These are phyloP conservation scores for Dallia pectoralis DNA, from an alignment of 2,797 vertebrate species.

Conservation along the genomic window DNA sequence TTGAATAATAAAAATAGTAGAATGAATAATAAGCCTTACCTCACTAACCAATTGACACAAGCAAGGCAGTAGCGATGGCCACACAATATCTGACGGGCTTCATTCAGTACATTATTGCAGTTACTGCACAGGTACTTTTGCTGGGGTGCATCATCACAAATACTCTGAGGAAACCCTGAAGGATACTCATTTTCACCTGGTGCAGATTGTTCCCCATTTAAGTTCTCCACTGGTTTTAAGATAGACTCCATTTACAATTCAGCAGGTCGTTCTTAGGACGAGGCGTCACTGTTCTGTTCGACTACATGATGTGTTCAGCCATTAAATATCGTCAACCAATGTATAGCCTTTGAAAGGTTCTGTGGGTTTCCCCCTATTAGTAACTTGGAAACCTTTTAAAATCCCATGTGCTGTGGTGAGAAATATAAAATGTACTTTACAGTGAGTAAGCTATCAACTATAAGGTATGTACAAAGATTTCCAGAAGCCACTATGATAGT, in stretches of 20 bases:
- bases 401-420: background rate
- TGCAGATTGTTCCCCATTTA: constrained; percentile 41
- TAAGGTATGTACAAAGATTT: background rate
- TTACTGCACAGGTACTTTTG: constrained; percentile 73
- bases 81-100: constrained; percentile 67
- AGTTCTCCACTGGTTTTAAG: constrained; percentile 23
- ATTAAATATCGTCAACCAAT: background rate
- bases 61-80: constrained; percentile 72
- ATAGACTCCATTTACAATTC: constrained; percentile 62
- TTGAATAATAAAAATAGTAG: background rate
- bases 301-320: background rate
- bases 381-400: constrained; percentile 30
- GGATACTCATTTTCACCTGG: constrained; percentile 80
- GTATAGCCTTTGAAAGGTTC: constrained; percentile 24
- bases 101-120: constrained; percentile 71
- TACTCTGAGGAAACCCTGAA: constrained; percentile 70
- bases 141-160: constrained; percentile 65
- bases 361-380: constrained; percentile 31
- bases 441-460: background rate
- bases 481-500: background rate
- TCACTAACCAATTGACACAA: constrained; percentile 73
- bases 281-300: background rate
- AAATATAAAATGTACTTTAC: constrained; percentile 4
- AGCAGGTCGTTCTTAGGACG: background rate
- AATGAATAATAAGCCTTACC: constrained; percentile 60